Percentiles rank a stretch among this genome's conserved stretches.
Evolutionary conservation across 2,888 invertebrate genomes (phyloP).

Genomic region (Latheticus oryzae): DNA sequence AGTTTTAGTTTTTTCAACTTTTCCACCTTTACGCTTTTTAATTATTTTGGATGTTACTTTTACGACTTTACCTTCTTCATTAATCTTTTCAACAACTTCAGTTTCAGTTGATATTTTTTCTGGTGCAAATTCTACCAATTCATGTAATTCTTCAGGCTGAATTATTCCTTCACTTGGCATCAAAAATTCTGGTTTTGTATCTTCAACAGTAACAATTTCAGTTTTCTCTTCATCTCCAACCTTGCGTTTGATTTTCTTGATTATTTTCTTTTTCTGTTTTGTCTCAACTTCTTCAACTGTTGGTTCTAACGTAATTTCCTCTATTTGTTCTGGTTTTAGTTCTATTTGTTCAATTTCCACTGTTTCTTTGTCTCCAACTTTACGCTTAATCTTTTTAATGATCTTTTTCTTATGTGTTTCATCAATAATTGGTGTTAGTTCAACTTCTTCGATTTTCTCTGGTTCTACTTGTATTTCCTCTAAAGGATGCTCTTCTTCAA

Average conservation of each 20-base stretch:
- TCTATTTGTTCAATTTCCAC: constrained; percentile 45
- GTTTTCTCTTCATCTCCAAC: constrained; percentile 60
- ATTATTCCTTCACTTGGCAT: constrained; percentile 43
- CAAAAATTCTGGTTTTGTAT: constrained; percentile 49
- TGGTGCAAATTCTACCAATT: constrained; percentile 49
- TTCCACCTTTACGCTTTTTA: constrained; percentile 61
- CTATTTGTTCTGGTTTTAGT: constrained; percentile 60
- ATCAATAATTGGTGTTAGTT: constrained; percentile 47
- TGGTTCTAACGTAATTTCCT: constrained; percentile 64
- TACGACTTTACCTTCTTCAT: constrained; percentile 49
- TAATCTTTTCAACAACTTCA: constrained; percentile 17
- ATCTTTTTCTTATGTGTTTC: constrained; percentile 52
- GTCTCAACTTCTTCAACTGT: constrained; percentile 53
- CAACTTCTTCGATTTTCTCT: constrained; percentile 64
- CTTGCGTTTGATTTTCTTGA: constrained; percentile 41
- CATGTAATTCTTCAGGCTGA: constrained; percentile 49
- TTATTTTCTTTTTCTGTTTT: constrained; percentile 55
- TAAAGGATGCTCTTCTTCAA: constrained; percentile 63
- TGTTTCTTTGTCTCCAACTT: constrained; percentile 51
- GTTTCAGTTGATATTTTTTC: constrained; percentile 38
- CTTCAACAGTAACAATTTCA: constrained; percentile 58
- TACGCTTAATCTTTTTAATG: constrained; percentile 57
- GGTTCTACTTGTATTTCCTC: constrained; percentile 66
- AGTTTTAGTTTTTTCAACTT: constrained; percentile 60
- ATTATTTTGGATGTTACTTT: constrained; percentile 57